A percentile compares a stretch with the other conserved stretches of the same genome.
These are phyloP conservation scores for Myotis pilosus DNA, from an alignment of 2,797 vertebrate genomes.

Conservation along the genomic window DNA sequence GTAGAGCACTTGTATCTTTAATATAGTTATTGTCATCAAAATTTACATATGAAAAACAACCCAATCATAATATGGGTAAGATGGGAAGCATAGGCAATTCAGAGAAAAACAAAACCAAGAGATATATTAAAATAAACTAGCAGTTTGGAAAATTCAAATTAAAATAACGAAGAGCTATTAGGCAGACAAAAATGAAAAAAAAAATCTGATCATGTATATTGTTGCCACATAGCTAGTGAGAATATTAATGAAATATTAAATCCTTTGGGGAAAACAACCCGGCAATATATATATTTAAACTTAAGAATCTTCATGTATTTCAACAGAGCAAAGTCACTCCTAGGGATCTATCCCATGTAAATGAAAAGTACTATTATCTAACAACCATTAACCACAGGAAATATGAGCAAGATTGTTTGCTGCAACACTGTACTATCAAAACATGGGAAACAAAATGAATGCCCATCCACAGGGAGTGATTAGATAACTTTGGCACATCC, in stretches of 20 bases:
- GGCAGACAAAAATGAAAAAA: constrained; percentile 34
- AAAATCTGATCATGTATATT: not conserved
- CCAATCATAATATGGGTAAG: not conserved
- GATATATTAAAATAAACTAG: constrained; percentile 5
- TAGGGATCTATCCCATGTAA: not conserved
- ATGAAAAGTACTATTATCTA: not conserved
- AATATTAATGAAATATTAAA: constrained; percentile 19
- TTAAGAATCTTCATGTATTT: constrained; percentile 5
- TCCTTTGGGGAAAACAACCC: not conserved
- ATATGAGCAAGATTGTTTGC: not conserved
- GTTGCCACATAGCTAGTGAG: not conserved
- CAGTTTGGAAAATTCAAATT: constrained; percentile 37
- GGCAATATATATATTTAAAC: constrained; percentile 42
- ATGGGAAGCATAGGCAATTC: not conserved
- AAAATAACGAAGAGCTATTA: constrained; percentile 11
- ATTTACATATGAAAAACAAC: not conserved
- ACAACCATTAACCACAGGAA: not conserved
- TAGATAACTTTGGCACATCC: not conserved
- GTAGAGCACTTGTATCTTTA: not conserved
- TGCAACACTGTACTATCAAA: not conserved
- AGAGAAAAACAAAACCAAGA: constrained; percentile 17
- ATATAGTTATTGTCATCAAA: not conserved
- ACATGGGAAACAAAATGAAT: not conserved
- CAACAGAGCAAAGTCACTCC: not conserved
- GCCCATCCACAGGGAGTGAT: not conserved